Evolutionary conservation across 2,113 vertebrate species (phyloP).

Genomic region (Ochotona curzoniae): DNA sequence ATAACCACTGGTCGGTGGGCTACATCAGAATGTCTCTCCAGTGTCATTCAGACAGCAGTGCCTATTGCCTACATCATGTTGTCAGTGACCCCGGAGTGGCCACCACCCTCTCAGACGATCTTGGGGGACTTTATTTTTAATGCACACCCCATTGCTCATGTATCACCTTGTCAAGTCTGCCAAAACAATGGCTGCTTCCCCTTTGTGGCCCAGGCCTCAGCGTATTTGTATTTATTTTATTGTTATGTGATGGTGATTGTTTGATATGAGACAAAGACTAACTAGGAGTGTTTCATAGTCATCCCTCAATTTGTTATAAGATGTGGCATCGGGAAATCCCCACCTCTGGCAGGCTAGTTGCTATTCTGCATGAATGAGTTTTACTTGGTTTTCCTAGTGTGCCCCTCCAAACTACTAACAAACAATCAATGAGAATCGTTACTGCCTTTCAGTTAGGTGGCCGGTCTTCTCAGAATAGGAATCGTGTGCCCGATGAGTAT

Average conservation of each 20-base stretch:
- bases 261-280: not conserved
- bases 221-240: conserved; percentile 41
- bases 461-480: not conserved
- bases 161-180: not conserved
- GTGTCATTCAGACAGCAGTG: not conserved
- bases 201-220: not conserved
- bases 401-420: not conserved
- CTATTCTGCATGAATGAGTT: not conserved
- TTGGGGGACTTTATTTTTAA: not conserved
- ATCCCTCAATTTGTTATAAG: conserved; percentile 9
- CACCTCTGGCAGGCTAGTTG: not conserved
- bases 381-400: conserved; percentile 1
- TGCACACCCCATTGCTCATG: not conserved
- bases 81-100: not conserved
- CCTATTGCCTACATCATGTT: not conserved
- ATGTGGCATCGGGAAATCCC: not conserved
- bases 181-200: not conserved
- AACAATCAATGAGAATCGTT: not conserved
- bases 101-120: not conserved
- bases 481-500: not conserved
- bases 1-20: conserved; percentile 54
- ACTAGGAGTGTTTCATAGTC: not conserved
- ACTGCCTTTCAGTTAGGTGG: not conserved
- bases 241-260: not conserved
- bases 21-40: not conserved